Conservation (phyloP, 2,888 invertebrate genomes). For the Apantesis nais region DNA sequence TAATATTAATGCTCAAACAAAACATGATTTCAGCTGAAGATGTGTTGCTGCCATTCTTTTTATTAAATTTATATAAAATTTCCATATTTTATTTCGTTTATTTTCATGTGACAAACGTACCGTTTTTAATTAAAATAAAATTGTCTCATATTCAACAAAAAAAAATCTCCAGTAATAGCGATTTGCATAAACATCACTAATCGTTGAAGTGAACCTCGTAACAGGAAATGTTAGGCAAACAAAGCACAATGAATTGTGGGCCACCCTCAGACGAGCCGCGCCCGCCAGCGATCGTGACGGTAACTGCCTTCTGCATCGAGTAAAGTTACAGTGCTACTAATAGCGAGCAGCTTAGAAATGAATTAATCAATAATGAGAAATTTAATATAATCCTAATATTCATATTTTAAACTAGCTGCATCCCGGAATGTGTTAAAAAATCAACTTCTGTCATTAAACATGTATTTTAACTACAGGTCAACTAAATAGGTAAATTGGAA, state of each 20-base stretch:
- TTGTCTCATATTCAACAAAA: slow-evolving; percentile 12
- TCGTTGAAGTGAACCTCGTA: slow-evolving; percentile 56
- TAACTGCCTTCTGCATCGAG: slow-evolving; percentile 69
- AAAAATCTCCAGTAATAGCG: slow-evolving; percentile 23
- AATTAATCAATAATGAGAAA: neutral
- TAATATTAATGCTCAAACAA: slow-evolving; percentile 3
- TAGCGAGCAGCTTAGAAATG: slow-evolving; percentile 22
- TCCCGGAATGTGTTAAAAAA: too few species aligned
- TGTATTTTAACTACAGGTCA: too few species aligned
- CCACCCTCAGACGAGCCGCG: slow-evolving; percentile 74
- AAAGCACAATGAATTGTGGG: slow-evolving; percentile 76
- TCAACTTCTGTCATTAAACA: too few species aligned
- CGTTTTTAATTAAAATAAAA: neutral
- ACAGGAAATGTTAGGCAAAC: slow-evolving; percentile 76
- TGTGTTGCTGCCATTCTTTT: neutral
- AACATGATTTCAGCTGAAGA: neutral
- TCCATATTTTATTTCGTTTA: neutral
- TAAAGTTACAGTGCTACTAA: slow-evolving; percentile 28
- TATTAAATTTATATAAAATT: neutral
- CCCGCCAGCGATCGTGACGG: slow-evolving; percentile 73
- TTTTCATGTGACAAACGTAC: neutral
- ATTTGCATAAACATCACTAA: slow-evolving; percentile 53
- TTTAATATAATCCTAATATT: too few species aligned
- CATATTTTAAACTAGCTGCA: too few species aligned
- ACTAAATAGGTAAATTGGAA: too few species aligned